phyloP scores from a whole-genome alignment of 2,113 vertebrate genomes.

The Lagenorhynchus albirostris region DNA sequence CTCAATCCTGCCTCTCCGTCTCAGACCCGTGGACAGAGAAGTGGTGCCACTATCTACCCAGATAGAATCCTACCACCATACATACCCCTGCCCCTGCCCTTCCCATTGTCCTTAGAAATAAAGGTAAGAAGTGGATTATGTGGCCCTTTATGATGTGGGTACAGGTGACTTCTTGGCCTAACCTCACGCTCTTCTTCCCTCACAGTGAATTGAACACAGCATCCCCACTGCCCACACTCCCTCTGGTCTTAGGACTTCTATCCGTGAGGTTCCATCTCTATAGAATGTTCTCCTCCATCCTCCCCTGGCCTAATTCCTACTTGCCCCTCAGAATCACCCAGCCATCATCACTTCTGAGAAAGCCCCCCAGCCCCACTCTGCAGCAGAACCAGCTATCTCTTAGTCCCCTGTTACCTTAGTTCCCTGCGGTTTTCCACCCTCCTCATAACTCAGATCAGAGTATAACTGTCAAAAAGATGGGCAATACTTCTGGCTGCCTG shows the following conservation, averaged over 20 bases:
- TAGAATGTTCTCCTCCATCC: neutral
- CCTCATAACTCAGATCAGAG: neutral
- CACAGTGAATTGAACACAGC: neutral
- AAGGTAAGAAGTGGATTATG: neutral
- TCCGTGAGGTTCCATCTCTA: neutral
- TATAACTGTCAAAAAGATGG: neutral
- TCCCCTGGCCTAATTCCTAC: neutral
- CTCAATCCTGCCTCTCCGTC: neutral
- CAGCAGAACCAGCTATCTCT: neutral
- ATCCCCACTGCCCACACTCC: neutral
- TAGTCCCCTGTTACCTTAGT: neutral
- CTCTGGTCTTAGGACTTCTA: neutral
- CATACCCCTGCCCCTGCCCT: neutral
- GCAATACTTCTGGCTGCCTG: neutral
- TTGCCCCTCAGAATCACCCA: neutral
- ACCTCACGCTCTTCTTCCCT: neutral
- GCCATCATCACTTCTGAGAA: neutral
- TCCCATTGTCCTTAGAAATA: neutral
- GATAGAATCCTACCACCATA: neutral
- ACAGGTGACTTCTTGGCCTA: neutral
- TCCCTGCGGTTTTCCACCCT: neutral
- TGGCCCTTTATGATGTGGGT: neutral
- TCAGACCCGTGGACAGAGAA: neutral
- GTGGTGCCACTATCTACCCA: neutral
- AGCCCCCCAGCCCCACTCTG: neutral